These are phyloP conservation scores for Corythornis cristatus DNA, from an alignment of 2,113 vertebrate species.

Conservation along the genomic window DNA sequence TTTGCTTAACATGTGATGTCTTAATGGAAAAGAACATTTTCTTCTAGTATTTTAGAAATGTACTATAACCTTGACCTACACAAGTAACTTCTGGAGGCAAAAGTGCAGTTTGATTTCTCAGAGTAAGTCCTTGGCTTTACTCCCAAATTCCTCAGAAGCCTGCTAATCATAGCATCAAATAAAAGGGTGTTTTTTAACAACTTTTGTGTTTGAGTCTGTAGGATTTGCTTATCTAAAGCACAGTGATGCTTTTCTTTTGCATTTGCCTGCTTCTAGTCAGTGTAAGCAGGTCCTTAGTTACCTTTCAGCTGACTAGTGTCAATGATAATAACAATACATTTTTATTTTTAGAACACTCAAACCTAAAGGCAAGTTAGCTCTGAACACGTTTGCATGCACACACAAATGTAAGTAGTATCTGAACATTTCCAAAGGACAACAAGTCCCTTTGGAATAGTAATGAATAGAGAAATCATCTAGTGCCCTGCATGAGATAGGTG, in stretches of 20 bases:
- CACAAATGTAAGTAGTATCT: conserved; percentile 61
- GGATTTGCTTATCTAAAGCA: conserved; percentile 2
- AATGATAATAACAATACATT: conserved; percentile 42
- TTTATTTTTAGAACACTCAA: conserved; percentile 52
- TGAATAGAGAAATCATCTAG: conserved; percentile 74
- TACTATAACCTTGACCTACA: not conserved
- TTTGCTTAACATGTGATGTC: not conserved
- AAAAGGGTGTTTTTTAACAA: conserved; percentile 39
- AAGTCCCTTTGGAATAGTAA: conserved; percentile 72
- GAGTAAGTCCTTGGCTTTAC: not conserved
- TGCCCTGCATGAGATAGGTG: conserved; percentile 73
- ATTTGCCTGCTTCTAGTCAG: not conserved
- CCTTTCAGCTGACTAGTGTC: conserved; percentile 48
- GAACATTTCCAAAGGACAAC: conserved; percentile 67
- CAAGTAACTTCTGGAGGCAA: not conserved
- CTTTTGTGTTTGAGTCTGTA: not conserved
- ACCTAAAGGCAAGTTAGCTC: conserved; percentile 55
- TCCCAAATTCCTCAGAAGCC: conserved; percentile 16
- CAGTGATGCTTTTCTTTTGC: not conserved
- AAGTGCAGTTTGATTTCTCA: not conserved
- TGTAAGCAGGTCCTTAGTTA: conserved; percentile 28
- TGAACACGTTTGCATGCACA: conserved; percentile 7
- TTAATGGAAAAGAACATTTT: not conserved
- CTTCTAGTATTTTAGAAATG: not conserved
- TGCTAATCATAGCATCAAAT: not conserved